Evolutionary conservation across 1,140 invertebrate species (phyloP).

Genomic region (Euglossa dilemma): DNA sequence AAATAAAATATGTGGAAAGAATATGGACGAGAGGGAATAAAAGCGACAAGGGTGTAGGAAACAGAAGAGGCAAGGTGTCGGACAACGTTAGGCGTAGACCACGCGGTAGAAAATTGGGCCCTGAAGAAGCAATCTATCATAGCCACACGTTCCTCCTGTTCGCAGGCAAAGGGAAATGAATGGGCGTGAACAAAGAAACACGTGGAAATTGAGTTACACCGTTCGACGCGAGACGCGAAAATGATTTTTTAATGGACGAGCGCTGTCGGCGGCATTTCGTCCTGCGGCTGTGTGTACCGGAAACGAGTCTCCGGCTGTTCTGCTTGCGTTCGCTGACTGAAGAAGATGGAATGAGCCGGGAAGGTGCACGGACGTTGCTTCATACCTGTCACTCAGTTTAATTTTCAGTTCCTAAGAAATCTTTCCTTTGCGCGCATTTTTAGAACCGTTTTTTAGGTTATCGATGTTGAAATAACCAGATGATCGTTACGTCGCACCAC

Average conservation of each 20-base stretch:
- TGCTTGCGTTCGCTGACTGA: neutral
- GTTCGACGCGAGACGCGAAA: slow-evolving; percentile 54
- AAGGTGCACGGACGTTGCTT: neutral
- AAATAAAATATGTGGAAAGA: no score
- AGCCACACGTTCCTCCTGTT: slow-evolving; percentile 55
- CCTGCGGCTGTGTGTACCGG: neutral
- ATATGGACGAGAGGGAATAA: slow-evolving; percentile 22
- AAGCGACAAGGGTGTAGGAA: slow-evolving; percentile 4
- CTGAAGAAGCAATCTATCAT: slow-evolving; percentile 73
- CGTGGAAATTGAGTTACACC: slow-evolving; percentile 73
- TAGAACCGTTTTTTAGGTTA: no score
- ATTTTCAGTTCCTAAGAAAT: neutral
- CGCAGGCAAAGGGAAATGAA: slow-evolving; percentile 40
- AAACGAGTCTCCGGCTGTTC: neutral
- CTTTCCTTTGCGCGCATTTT: neutral
- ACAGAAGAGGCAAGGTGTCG: slow-evolving; percentile 35
- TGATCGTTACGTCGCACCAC: no score
- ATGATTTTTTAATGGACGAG: slow-evolving; percentile 58
- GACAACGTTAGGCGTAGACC: slow-evolving; percentile 40
- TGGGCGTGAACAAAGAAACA: slow-evolving; percentile 49
- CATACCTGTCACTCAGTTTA: neutral
- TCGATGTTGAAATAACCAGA: no score
- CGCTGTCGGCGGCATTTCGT: slow-evolving; percentile 18
- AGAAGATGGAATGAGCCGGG: neutral
- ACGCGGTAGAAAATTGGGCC: slow-evolving; percentile 61